phyloP scores from a whole-genome alignment of 2,113 vertebrate genomes.

The Mastomys natalensis region DNA sequence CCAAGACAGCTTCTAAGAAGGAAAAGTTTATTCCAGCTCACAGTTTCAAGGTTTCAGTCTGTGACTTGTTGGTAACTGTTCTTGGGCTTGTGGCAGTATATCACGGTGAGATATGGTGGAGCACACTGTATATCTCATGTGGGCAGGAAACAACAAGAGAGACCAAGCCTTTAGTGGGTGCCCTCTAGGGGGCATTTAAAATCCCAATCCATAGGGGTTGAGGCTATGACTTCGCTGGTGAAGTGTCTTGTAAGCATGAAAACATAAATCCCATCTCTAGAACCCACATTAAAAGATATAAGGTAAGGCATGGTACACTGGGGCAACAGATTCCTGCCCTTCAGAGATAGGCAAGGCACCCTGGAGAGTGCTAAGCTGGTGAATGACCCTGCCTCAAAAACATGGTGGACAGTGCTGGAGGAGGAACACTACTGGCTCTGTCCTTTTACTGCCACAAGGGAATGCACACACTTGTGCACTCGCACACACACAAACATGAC shows the following conservation, averaged over 20 bases:
- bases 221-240: not conserved
- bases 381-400: not conserved
- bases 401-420: not conserved
- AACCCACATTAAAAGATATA: not conserved
- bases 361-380: not conserved
- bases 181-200: not conserved
- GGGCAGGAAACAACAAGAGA: not conserved
- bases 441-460: not conserved
- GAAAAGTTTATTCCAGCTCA: not conserved
- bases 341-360: not conserved
- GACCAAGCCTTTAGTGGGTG: not conserved
- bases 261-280: not conserved
- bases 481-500: not conserved
- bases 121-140: not conserved
- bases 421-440: not conserved
- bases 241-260: not conserved
- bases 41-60: not conserved
- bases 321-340: not conserved
- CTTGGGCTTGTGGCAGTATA: no score
- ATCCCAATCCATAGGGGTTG: not conserved
- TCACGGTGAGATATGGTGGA: not conserved
- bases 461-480: not conserved
- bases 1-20: not conserved
- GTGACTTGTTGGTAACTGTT: not conserved
- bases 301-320: no score